Conservation (phyloP, 1,140 invertebrate genomes). For the Mycetomoellerius zeteki region DNA sequence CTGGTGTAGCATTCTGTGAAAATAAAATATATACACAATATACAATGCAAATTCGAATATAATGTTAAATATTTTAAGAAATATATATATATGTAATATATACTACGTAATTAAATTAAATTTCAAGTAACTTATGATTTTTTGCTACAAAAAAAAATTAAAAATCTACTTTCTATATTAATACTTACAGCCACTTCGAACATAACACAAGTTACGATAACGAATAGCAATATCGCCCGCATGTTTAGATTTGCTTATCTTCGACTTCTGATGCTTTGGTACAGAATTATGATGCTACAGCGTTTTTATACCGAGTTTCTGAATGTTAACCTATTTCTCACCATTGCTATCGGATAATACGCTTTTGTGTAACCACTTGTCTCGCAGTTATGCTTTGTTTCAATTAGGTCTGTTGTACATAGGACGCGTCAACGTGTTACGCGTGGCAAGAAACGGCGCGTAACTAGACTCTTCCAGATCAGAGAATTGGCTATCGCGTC, state of each 20-base stretch:
- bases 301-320: constrained; percentile 32
- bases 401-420: background rate
- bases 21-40: background rate
- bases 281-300: background rate
- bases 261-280: background rate
- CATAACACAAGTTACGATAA: background rate
- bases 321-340: constrained; percentile 36
- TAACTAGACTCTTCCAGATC: too few species aligned
- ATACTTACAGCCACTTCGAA: constrained; percentile 32
- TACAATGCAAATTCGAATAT: background rate
- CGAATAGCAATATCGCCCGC: constrained; percentile 11
- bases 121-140: too few species aligned
- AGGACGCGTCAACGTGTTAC: too few species aligned
- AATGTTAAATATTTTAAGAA: background rate
- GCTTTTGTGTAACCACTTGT: constrained; percentile 36
- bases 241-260: constrained; percentile 2
- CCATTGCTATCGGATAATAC: constrained; percentile 29
- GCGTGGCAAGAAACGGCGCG: too few species aligned
- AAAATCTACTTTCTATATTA: background rate
- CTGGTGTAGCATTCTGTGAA: background rate
- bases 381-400: background rate
- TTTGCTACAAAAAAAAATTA: background rate
- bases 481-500: too few species aligned
- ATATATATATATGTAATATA: background rate
- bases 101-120: too few species aligned